Percentiles rank a stretch among this genome's conserved stretches.
These are phyloP conservation scores for Cyanistes caeruleus DNA, from an alignment of 2,113 vertebrate species.

Conservation along the genomic window DNA sequence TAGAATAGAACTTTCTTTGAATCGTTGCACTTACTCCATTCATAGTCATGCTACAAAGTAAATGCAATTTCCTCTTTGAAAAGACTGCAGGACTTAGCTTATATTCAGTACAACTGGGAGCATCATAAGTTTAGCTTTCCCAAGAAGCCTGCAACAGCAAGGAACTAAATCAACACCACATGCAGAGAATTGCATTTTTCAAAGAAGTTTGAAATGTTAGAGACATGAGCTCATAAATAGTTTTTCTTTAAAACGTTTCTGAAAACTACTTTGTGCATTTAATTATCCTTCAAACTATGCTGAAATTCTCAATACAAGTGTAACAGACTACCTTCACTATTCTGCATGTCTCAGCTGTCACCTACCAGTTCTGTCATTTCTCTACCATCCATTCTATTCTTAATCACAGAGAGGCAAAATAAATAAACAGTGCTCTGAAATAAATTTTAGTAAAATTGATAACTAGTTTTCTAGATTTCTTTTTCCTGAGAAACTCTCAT, in stretches of 20 bases:
- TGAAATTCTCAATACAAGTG: background rate
- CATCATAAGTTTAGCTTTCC: background rate
- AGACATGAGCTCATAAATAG: background rate
- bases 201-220: background rate
- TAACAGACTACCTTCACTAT: background rate
- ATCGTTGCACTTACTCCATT: background rate
- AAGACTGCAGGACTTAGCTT: background rate
- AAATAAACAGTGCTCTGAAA: background rate
- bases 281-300: background rate
- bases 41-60: background rate
- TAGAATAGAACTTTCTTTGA: background rate
- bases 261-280: background rate
- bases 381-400: background rate
- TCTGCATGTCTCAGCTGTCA: background rate
- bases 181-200: background rate
- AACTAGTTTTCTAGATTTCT: background rate
- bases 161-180: background rate
- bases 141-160: background rate
- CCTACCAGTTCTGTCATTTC: background rate
- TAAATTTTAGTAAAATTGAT: background rate
- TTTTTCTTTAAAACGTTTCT: background rate
- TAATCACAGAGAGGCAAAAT: background rate
- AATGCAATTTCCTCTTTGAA: background rate
- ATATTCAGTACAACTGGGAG: background rate
- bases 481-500: fast-evolving